Evolutionary conservation across 1,140 invertebrate genomes (phyloP), one percentile per base, ranked within the genome.

Genomic region (Achroia grisella): DNA sequence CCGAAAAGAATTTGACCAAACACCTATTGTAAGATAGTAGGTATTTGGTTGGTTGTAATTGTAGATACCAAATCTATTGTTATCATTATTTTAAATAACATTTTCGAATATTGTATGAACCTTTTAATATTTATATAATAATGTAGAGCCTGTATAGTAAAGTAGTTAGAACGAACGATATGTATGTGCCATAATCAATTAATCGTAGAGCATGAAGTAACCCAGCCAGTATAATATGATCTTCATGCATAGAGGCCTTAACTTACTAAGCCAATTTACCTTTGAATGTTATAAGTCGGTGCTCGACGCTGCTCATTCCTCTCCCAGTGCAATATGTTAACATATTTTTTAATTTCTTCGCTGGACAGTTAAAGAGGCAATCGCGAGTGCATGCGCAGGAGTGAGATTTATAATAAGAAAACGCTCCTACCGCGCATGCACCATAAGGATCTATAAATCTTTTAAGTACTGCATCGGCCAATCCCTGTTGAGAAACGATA

Each of bases 401-500:
- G 75, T 83, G 73, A 78, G 59, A 76, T 81, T 81, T 80, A 77
- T 82, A 84, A 79, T 81, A 81, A 73, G 75, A 80, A 80, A 78
- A 71, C 61, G 74, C 72, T 83, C 73, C 76, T 81, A 80, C 74
- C 72, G 72, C 70, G 77, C 77, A 70, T 78, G 74, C 63, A 68
- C 64, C 64, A 69, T 64, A 80, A 74, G 70, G 74, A 74, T 84
- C 72, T 79, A 77, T 82, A 82, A 79, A 84, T 82, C 80, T 80
- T 72, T 69, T 64, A 69, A 79, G 72, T 80, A 82, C 77, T 72
- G 67, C 56, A 74, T 77, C 74, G 71, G 74, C 80, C 80, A 84
- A 84, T 84, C 80, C 76, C 76, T 72, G 80, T 84, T 74, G 74
- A 84, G 77, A 79, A 82, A 71, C 78, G 62, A 84, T 84, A 80